A percentile compares a stretch with the other conserved stretches of the same genome.
Evolutionary conservation across 2,888 invertebrate genomes (phyloP).

Genomic region (Dioctria rufipes): DNA sequence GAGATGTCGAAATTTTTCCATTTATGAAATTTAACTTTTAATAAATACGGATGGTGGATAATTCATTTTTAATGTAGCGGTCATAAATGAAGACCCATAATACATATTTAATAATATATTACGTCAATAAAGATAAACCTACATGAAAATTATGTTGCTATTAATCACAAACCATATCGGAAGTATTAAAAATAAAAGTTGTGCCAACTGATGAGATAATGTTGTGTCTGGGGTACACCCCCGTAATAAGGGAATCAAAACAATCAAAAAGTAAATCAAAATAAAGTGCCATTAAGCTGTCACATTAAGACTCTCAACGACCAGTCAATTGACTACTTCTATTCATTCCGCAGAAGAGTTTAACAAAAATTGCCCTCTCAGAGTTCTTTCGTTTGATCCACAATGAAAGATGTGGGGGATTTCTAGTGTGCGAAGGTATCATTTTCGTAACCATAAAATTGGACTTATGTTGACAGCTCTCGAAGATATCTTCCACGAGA

Average conservation of each 20-base stretch:
- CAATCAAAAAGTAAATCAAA: conserved; percentile 58
- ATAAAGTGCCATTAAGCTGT: conserved; percentile 58
- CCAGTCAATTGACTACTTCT: conserved; percentile 49
- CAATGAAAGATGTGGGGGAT: conserved; percentile 56
- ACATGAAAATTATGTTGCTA: conserved; percentile 14
- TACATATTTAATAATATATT: neutral
- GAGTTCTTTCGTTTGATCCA: conserved; percentile 54
- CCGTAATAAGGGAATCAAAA: conserved; percentile 49
- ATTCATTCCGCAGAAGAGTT: conserved; percentile 48
- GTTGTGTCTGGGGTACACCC: neutral
- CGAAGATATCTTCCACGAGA: neutral
- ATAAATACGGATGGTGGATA: too few relatives aligned
- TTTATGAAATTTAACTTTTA: too few relatives aligned
- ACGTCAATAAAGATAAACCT: conserved; percentile 8
- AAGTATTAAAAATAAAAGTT: conserved; percentile 36
- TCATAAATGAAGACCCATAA: too few relatives aligned
- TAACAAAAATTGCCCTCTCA: conserved; percentile 55
- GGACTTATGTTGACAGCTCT: conserved; percentile 48
- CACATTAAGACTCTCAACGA: conserved; percentile 57
- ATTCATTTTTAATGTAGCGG: too few relatives aligned
- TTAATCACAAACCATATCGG: conserved; percentile 19
- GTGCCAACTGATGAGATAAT: conserved; percentile 21
- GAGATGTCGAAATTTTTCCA: too few relatives aligned
- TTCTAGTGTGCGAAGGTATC: conserved; percentile 47
- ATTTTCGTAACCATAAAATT: conserved; percentile 42